phyloP scores from a whole-genome alignment of 1,140 invertebrate genomes.

The Thaumetopoea pityocampa region DNA sequence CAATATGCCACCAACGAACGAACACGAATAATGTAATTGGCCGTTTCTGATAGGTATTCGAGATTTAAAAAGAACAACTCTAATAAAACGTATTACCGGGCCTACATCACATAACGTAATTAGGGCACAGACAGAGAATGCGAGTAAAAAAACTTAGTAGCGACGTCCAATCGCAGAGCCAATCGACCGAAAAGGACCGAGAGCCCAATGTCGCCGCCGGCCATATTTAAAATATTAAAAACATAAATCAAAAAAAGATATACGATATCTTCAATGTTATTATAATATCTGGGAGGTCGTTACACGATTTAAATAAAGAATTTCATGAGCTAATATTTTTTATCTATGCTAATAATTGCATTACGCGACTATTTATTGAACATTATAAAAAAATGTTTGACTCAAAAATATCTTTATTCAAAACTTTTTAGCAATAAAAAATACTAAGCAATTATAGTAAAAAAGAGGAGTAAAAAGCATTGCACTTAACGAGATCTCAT shows the following conservation, averaged over 20 bases:
- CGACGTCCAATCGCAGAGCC: slow-evolving; percentile 46
- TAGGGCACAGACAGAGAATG: slow-evolving; percentile 45
- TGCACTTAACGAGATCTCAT: slow-evolving; percentile 48
- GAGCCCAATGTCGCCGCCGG: slow-evolving; percentile 45
- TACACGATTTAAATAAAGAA: slow-evolving; percentile 24
- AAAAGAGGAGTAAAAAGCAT: slow-evolving; percentile 34
- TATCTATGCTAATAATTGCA: slow-evolving; percentile 10
- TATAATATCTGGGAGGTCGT: slow-evolving; percentile 39
- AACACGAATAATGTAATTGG: slow-evolving; percentile 8
- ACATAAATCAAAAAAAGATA: slow-evolving; percentile 67
- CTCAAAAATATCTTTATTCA: slow-evolving; percentile 12
- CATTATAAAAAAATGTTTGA: slow-evolving; percentile 6
- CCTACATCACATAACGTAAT: slow-evolving; percentile 50
- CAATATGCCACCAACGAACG: slow-evolving; percentile 6
- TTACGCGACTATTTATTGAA: too few species aligned
- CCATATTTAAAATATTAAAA: slow-evolving; percentile 66
- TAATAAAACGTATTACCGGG: slow-evolving; percentile 33
- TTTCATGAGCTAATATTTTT: slow-evolving; percentile 32
- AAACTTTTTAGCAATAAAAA: slow-evolving; percentile 8
- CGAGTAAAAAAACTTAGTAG: slow-evolving; percentile 37
- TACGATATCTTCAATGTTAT: slow-evolving; percentile 61
- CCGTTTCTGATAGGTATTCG: slow-evolving; percentile 14
- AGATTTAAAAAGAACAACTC: slow-evolving; percentile 36
- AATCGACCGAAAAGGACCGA: slow-evolving; percentile 34
- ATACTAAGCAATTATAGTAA: slow-evolving; percentile 30